These are phyloP conservation scores for Crotalus tigris DNA, from an alignment of 2,113 vertebrate genomes.

Conservation along the genomic window DNA sequence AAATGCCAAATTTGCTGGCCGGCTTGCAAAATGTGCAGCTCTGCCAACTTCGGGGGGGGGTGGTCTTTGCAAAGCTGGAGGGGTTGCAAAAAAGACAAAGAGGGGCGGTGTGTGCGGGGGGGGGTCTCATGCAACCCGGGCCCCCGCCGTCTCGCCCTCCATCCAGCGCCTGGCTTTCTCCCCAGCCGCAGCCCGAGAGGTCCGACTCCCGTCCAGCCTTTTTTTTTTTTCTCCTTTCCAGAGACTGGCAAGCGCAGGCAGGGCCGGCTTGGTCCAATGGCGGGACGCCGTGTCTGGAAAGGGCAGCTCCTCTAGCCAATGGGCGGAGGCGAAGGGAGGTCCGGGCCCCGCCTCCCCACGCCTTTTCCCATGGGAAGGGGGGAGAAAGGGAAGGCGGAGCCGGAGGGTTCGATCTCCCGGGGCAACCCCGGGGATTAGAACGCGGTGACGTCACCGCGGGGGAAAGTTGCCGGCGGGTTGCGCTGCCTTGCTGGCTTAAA, in stretches of 20 bases:
- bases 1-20: not conserved
- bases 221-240: not conserved
- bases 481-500: not conserved
- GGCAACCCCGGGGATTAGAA: conserved; percentile 58
- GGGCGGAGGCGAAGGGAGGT: not conserved
- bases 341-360: not conserved
- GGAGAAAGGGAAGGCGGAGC: not conserved
- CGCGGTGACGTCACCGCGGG: conserved; percentile 37
- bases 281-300: rapidly evolving
- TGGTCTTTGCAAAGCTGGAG: no score
- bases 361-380: not conserved
- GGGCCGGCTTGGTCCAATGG: not conserved
- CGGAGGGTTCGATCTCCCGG: conserved; percentile 39
- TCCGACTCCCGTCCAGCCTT: not conserved
- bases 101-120: no score
- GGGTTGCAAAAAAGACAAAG: no score
- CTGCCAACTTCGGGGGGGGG: not conserved
- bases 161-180: no score
- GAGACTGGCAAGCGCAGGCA: not conserved
- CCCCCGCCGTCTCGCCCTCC: no score
- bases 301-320: rapidly evolving
- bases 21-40: not conserved
- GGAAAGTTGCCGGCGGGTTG: no score
- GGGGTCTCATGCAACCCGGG: no score
- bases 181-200: not conserved